Conservation (phyloP, 2,888 invertebrate genomes). For the Caenorhabditis sp. region DNA sequence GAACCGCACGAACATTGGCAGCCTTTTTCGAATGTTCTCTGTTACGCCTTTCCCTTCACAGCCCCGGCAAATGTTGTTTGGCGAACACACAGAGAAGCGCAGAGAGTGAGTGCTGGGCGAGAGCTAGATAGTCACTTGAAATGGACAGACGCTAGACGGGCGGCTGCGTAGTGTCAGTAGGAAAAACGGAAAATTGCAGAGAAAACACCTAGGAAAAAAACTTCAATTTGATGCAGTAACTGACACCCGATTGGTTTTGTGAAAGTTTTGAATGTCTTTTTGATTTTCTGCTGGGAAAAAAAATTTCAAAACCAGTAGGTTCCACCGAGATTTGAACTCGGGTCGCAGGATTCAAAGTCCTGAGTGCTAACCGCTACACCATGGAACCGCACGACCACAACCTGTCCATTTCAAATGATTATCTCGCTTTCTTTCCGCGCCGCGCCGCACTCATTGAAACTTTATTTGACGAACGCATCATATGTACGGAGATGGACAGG, state of each 20-base stretch:
- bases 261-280: too few species aligned
- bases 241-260: too few species aligned
- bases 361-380: conserved; percentile 76
- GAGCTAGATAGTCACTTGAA: neutral
- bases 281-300: too few species aligned
- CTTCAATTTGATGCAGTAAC: too few species aligned
- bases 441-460: neutral
- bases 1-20: conserved; percentile 42
- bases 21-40: too few species aligned
- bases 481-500: neutral
- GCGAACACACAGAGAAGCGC: neutral
- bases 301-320: conserved; percentile 52
- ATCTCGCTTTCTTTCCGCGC: neutral
- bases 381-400: conserved; percentile 50
- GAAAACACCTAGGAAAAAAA: too few species aligned
- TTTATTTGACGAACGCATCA: neutral
- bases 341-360: conserved; percentile 73
- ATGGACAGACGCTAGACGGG: conserved; percentile 7
- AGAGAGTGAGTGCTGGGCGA: neutral
- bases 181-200: too few species aligned
- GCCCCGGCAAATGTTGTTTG: neutral
- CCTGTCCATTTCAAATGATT: neutral
- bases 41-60: neutral
- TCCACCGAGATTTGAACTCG: conserved; percentile 74
- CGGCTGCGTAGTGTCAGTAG: conserved; percentile 73